Conservation (phyloP, 2,113 vertebrate species). For the Phrynosoma platyrhinos region DNA sequence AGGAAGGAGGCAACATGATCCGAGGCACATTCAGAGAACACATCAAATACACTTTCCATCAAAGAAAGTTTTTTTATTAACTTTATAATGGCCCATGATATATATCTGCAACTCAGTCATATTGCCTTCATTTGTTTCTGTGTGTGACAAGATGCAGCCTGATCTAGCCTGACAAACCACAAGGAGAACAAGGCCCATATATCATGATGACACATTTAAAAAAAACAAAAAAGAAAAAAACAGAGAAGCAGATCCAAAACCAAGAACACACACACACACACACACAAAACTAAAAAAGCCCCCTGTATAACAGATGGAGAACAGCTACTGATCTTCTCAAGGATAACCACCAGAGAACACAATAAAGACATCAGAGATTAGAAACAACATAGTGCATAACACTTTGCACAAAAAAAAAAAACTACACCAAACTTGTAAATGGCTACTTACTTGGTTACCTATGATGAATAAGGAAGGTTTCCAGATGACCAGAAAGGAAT, state of each 20-base stretch:
- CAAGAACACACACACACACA: constrained; percentile 34
- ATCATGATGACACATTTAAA: constrained; percentile 63
- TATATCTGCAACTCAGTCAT: constrained; percentile 61
- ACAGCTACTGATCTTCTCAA: constrained; percentile 30
- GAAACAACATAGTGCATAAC: not conserved
- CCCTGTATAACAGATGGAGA: constrained; percentile 48
- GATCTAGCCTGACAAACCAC: constrained; percentile 62
- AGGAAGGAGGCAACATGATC: constrained; percentile 42
- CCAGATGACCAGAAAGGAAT: not conserved
- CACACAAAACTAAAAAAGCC: constrained; percentile 35
- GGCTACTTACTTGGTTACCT: not conserved
- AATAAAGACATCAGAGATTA: not conserved
- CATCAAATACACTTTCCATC: constrained; percentile 61
- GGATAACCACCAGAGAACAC: not conserved
- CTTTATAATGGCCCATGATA: constrained; percentile 48
- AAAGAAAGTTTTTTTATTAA: constrained; percentile 65
- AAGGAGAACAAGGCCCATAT: constrained; percentile 45
- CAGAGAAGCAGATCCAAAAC: constrained; percentile 56
- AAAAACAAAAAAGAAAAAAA: constrained; percentile 54
- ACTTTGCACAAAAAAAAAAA: not conserved
- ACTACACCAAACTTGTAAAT: not conserved
- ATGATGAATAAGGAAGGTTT: not conserved
- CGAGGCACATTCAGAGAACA: constrained; percentile 40
- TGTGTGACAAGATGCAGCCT: constrained; percentile 63
- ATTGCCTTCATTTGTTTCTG: constrained; percentile 65